Evolutionary conservation across 1,140 invertebrate genomes (phyloP).

Genomic region (Zaprionus tsacasi): DNA sequence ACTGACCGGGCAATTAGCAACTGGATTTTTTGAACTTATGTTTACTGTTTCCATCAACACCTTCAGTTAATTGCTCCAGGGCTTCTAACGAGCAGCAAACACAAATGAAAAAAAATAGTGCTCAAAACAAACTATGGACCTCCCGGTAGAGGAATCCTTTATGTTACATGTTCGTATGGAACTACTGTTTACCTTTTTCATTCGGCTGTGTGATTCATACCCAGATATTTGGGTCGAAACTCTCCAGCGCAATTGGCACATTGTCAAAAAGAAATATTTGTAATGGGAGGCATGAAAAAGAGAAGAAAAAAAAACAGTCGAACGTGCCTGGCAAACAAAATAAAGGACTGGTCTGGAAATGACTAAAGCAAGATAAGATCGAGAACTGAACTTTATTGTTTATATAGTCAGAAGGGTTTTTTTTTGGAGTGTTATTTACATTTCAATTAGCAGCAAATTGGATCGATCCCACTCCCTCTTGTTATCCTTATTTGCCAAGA

Average conservation of each 20-base stretch:
- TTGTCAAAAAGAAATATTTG: slow-evolving; percentile 47
- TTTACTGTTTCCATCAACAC: slow-evolving; percentile 29
- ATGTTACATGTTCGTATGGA: not conserved
- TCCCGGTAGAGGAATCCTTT: slow-evolving; percentile 2
- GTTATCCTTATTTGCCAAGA: too few species aligned
- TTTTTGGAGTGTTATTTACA: too few species aligned
- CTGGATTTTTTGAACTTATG: slow-evolving; percentile 21
- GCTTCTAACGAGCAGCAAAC: not conserved
- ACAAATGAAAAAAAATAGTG: not conserved
- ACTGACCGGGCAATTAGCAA: slow-evolving; percentile 33
- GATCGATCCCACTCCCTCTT: too few species aligned
- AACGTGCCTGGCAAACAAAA: slow-evolving; percentile 40
- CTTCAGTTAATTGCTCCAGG: slow-evolving; percentile 10
- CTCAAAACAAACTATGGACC: slow-evolving; percentile 6
- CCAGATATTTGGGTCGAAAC: slow-evolving; percentile 32
- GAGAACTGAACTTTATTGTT: not conserved
- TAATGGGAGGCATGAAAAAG: slow-evolving; percentile 28
- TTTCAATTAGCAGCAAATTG: not conserved
- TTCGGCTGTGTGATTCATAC: slow-evolving; percentile 19
- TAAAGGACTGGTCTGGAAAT: slow-evolving; percentile 17
- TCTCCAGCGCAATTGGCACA: slow-evolving; percentile 34
- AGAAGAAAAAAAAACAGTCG: slow-evolving; percentile 26
- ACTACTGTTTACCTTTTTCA: slow-evolving; percentile 4
- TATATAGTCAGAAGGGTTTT: not conserved
- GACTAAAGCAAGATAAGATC: not conserved